A percentile compares a stretch with the other conserved stretches of the same genome.
Conservation (phyloP, 2,113 vertebrate species). For the Sinocyclocheilus anshuiensis region DNA sequence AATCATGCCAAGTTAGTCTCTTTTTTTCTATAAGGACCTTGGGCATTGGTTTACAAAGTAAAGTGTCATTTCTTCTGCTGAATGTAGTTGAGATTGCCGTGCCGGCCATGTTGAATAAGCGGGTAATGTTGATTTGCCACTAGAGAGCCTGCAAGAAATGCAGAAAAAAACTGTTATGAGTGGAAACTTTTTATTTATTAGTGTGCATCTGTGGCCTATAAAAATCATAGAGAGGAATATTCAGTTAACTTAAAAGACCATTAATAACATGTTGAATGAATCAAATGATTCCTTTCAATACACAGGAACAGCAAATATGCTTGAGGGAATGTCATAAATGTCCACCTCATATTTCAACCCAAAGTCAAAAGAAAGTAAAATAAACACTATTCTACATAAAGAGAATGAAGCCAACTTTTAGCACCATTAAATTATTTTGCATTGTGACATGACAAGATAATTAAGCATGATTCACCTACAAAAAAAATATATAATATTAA, state of each 20-base stretch:
- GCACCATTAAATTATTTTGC: not conserved
- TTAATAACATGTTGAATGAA: not conserved
- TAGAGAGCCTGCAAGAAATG: conserved; percentile 80
- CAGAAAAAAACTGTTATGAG: not conserved
- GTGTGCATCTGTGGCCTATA: not conserved
- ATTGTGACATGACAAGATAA: not conserved
- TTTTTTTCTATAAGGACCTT: conserved; percentile 61
- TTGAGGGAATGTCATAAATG: too few species aligned
- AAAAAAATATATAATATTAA: too few species aligned
- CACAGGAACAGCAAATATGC: not conserved
- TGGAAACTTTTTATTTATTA: not conserved
- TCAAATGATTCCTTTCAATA: not conserved
- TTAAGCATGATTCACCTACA: not conserved
- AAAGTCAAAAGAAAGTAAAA: not conserved
- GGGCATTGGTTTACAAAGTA: conserved; percentile 56
- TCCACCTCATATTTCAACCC: too few species aligned
- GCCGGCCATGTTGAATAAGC: conserved; percentile 89
- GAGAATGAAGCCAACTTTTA: not conserved
- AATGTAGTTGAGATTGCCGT: conserved; percentile 90
- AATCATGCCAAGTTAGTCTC: conserved; percentile 66
- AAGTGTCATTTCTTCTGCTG: conserved; percentile 88
- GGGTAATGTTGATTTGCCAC: conserved; percentile 87
- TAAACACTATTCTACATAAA: not conserved
- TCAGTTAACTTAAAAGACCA: not conserved
- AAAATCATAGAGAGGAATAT: not conserved